Evolutionary conservation across 2,888 invertebrate species (phyloP), one percentile per base, ranked within the genome.

Genomic region (Ormyrus rosae): DNA sequence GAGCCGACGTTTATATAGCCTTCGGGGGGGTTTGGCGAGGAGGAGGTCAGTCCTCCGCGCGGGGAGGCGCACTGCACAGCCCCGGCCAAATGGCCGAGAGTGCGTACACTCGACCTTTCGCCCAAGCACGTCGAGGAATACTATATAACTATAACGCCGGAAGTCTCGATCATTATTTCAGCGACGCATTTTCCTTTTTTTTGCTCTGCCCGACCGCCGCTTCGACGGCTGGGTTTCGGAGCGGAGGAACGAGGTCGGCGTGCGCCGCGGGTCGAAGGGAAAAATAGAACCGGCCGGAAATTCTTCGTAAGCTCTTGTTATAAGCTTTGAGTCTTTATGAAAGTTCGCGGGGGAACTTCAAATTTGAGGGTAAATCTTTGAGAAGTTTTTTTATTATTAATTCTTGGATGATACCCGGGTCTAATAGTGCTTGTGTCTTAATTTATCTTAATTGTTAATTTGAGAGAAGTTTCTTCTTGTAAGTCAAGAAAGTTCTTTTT

Each of bases 361-460:
- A 72, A 80, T 61, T 80, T 76, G 61, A 60, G 61, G 34, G 70
- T 64, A 75, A 72, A 76, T 76, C 76, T 80, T 68, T 51, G 56
- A 8, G 50, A 75, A 80, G 61, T 72, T 80, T 71, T 78, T 71
- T 80, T 70, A 76, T 76, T 76, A 80, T 60, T 46, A 70, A 75
- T 75, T 75, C 68, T 58, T 58, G 46, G 53, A 69, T 58, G 61
- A 64, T 74, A 64, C 63, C 60, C 72, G 58, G 70, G 19, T 74
- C 61, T 80, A 78, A 80, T 78, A 75, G 55, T 70, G 51, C 78
- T 71, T 69, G 53, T 75, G 60, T 50, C 63, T 68, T 67, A 70
- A 77, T 81, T 68, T 77, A 78, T 73, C 77, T 63, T 71, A 73
- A 77, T 77, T 79, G 64, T 79, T 79, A 74, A 74, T 73, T 73